Evolutionary conservation across 2,888 invertebrate species (phyloP).

Genomic region (Tipula unca): DNA sequence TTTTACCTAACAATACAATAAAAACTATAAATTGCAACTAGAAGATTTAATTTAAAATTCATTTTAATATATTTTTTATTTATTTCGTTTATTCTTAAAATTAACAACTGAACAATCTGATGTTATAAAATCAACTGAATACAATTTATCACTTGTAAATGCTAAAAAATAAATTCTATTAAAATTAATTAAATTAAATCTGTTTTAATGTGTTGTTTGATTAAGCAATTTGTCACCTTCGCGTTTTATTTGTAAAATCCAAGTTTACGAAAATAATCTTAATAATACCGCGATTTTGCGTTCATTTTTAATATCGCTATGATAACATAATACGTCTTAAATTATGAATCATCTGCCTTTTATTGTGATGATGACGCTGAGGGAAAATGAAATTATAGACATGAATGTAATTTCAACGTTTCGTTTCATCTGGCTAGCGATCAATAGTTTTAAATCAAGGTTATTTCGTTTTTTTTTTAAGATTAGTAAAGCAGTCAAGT

Average conservation of each 20-base stretch:
- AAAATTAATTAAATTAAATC: slow-evolving; percentile 3
- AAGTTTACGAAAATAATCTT: background rate
- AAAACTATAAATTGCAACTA: slow-evolving; percentile 8
- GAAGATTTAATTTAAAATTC: slow-evolving; percentile 8
- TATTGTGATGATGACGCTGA: background rate
- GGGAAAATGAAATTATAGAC: background rate
- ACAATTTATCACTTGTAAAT: background rate
- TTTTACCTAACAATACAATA: background rate
- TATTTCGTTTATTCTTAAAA: background rate
- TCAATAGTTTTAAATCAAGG: background rate
- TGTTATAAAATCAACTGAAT: background rate
- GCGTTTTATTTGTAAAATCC: background rate
- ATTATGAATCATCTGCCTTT: background rate
- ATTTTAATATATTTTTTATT: background rate
- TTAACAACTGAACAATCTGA: slow-evolving; percentile 14
- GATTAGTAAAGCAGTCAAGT: background rate
- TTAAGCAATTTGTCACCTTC: background rate
- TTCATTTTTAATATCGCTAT: background rate
- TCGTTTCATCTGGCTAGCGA: background rate
- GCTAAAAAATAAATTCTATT: background rate
- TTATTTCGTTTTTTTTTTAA: background rate
- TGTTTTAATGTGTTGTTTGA: background rate
- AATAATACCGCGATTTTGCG: background rate
- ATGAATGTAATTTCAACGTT: background rate
- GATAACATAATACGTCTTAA: background rate